phyloP scores from a whole-genome alignment of 2,888 invertebrate genomes.

The Ditylenchus weischeri region DNA sequence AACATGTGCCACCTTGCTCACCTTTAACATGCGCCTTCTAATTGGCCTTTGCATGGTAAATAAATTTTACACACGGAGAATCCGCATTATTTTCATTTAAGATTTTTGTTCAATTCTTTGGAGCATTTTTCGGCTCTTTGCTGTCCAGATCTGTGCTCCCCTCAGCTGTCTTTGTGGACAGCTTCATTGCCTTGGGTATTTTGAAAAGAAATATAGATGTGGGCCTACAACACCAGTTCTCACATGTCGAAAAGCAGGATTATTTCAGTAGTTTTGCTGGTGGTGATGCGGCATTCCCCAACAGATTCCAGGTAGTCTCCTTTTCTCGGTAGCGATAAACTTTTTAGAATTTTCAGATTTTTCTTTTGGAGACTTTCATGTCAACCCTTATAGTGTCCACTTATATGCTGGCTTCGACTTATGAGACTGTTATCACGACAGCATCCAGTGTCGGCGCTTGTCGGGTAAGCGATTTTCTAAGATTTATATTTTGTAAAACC shows the following conservation, averaged over 20 bases:
- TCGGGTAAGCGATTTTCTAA: background rate
- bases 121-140: constrained; percentile 33
- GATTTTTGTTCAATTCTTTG: constrained; percentile 33
- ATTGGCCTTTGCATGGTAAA: constrained; percentile 23
- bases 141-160: constrained; percentile 21
- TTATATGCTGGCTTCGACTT: constrained; percentile 19
- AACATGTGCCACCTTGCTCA: constrained; percentile 26
- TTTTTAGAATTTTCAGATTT: constrained; percentile 14
- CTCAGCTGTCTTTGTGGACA: constrained; percentile 24
- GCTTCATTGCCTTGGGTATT: constrained; percentile 26
- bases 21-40: constrained; percentile 22
- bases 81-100: background rate
- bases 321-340: too few species aligned
- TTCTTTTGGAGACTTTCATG: constrained; percentile 20
- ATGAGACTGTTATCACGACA: background rate
- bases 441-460: constrained; percentile 5
- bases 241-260: background rate
- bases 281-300: constrained; percentile 14
- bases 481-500: background rate
- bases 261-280: background rate
- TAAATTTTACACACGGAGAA: background rate
- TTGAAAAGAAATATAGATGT: constrained; percentile 11
- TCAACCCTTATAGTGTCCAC: constrained; percentile 17
- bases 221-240: too few species aligned
- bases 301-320: constrained; percentile 14